Conservation (phyloP, 2,113 vertebrate genomes). For the Pterocles burchelli region DNA sequence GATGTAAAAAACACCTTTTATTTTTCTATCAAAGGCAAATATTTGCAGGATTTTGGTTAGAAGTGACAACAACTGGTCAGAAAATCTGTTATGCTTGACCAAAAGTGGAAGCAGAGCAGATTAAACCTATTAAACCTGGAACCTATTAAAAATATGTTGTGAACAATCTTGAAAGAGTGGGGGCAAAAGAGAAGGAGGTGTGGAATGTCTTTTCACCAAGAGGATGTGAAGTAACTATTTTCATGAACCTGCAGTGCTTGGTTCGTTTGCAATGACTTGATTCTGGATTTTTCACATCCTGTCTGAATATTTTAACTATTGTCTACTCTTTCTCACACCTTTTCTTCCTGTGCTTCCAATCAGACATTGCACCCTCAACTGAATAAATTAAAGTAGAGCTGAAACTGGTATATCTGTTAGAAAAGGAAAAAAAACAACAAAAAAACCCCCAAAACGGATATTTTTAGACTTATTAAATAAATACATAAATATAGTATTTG, state of each 20-base stretch:
- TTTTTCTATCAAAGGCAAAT: neutral
- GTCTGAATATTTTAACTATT: neutral
- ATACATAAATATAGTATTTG: neutral
- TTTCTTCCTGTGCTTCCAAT: slow-evolving; percentile 1
- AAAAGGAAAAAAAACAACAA: neutral
- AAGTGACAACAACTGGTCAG: neutral
- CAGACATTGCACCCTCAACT: neutral
- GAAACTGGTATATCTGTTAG: neutral
- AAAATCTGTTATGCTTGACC: neutral
- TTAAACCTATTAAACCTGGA: neutral
- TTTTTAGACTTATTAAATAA: neutral
- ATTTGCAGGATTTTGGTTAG: neutral
- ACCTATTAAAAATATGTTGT: neutral
- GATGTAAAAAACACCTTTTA: neutral
- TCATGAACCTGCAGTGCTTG: neutral
- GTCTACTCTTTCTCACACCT: neutral
- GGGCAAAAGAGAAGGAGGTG: neutral
- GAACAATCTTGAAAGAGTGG: neutral
- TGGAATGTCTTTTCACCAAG: neutral
- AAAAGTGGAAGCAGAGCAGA: neutral
- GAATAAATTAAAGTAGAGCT: neutral
- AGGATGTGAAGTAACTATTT: neutral
- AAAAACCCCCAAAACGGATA: neutral
- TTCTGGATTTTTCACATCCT: neutral
- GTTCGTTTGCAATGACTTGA: neutral